Evolutionary conservation across 2,888 invertebrate species (phyloP).

Genomic region (Erebia aethiops): DNA sequence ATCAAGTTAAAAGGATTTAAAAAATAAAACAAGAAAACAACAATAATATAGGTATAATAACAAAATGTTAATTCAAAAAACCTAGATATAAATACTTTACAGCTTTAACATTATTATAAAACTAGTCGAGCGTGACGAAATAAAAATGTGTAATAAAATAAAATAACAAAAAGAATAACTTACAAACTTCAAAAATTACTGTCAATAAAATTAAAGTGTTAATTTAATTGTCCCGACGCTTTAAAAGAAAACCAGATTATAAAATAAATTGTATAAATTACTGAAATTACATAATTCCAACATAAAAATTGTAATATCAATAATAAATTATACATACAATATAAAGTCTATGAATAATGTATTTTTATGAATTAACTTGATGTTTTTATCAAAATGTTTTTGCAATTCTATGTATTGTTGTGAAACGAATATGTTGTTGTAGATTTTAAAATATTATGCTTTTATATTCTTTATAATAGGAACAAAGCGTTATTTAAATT

Average conservation of each 20-base stretch:
- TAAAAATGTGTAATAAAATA: neutral
- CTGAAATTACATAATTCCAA: slow-evolving; percentile 11
- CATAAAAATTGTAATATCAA: slow-evolving; percentile 14
- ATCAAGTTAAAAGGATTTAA: too few relatives aligned
- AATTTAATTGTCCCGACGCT: slow-evolving; percentile 4
- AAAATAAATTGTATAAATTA: slow-evolving; percentile 19
- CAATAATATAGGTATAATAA: neutral
- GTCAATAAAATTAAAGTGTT: slow-evolving; percentile 2
- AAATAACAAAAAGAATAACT: slow-evolving; percentile 5
- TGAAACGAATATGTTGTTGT: neutral
- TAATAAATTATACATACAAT: slow-evolving; percentile 23
- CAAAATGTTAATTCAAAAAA: neutral
- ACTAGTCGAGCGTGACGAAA: neutral
- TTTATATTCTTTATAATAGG: neutral
- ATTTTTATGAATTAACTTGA: slow-evolving; percentile 12
- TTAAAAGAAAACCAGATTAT: slow-evolving; percentile 8
- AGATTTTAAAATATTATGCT: neutral
- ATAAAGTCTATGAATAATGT: slow-evolving; percentile 26
- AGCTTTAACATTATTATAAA: neutral
- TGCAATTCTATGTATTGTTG: slow-evolving; percentile 11
- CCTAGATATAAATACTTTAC: neutral
- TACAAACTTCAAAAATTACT: slow-evolving; percentile 1
- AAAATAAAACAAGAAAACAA: too few relatives aligned
- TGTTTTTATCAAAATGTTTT: slow-evolving; percentile 17
- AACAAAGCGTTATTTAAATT: neutral